These are phyloP conservation scores for Tenebrosternarchus preto DNA, from an alignment of 2,113 vertebrate species.

Conservation along the genomic window DNA sequence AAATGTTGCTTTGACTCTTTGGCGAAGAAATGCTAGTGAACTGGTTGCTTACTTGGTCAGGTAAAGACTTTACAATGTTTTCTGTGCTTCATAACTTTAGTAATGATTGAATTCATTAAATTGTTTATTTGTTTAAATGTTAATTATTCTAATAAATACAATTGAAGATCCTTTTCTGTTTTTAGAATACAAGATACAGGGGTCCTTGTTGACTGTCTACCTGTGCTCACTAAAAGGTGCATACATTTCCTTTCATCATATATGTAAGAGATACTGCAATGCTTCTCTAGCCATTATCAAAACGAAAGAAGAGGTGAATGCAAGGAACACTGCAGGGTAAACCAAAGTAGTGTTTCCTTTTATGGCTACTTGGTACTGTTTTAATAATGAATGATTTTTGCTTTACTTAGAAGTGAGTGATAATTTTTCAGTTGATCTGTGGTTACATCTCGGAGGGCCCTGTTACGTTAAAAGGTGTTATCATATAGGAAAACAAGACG, in stretches of 20 bases:
- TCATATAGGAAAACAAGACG: too few species aligned
- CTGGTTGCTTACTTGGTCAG: constrained; percentile 93
- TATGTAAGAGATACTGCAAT: background rate
- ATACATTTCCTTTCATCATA: constrained; percentile 23
- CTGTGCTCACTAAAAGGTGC: constrained; percentile 94
- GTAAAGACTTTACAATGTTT: constrained; percentile 69
- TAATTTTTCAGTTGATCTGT: too few species aligned
- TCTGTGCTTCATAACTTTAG: background rate
- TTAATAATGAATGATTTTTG: too few species aligned
- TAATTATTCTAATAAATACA: too few species aligned
- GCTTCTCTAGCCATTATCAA: too few species aligned
- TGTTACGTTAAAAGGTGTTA: too few species aligned
- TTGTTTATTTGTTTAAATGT: background rate
- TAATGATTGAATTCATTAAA: background rate
- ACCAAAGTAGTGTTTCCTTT: too few species aligned
- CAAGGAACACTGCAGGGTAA: too few species aligned
- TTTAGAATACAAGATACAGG: constrained; percentile 92
- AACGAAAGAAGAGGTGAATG: too few species aligned
- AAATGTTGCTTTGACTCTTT: constrained; percentile 95
- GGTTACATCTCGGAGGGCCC: too few species aligned
- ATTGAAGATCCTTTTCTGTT: constrained; percentile 21
- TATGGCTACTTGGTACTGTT: too few species aligned
- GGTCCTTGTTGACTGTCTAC: constrained; percentile 93
- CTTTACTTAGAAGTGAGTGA: too few species aligned
- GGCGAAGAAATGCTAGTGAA: constrained; percentile 92